Evolutionary conservation across 2,113 vertebrate genomes (phyloP), one percentile per base, ranked within the genome.

Genomic region (Chunga burmeisteri): DNA sequence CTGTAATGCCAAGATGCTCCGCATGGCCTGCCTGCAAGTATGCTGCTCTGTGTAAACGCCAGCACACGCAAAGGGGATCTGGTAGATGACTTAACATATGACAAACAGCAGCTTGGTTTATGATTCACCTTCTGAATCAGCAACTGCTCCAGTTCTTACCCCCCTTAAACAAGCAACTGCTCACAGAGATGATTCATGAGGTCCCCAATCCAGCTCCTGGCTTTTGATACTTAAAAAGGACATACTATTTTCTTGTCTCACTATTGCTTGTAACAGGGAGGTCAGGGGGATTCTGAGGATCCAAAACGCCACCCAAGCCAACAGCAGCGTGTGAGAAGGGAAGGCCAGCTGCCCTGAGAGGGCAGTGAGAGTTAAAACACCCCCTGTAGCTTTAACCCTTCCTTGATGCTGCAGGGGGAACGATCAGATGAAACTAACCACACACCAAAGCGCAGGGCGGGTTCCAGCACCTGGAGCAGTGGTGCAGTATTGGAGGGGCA

Each of bases 221-320:
- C 50, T 88, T 90, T 63, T 11, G 2, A 42, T 91, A 72, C 82
- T 96, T 81, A 75, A 95, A 97, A 87, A 93, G 94, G 94, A 86
- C 30, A 88, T 44, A 22, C 3, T 66, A 49, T 91, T 94, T 86
- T 46, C 86, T 79, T 49, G 73, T 22, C 50, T 80, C 44, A 4
- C 34, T 73, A 7, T 10, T 58, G 82, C 62, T 49, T 32, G 19
- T n/a, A 59, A 47, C 0, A 0, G 59, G 46, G 21, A 81, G 38
- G 49, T 59, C 72, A 95, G 75, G 73, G 23, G 29, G 70, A 55
- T 83, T 94, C 66, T 8, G 46, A 81, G 52, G 94, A 73, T 22
- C 55, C 13, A 4, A 55, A 65, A 46, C 2, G 42, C 58, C 83
- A 56, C 23, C 26, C 3, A 36, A 79, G 82, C 47, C 50, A 81